Percentiles rank a stretch among this genome's conserved stretches.
These are phyloP conservation scores for Antennarius maculatus DNA, from an alignment of 2,797 vertebrate species.

Conservation along the genomic window DNA sequence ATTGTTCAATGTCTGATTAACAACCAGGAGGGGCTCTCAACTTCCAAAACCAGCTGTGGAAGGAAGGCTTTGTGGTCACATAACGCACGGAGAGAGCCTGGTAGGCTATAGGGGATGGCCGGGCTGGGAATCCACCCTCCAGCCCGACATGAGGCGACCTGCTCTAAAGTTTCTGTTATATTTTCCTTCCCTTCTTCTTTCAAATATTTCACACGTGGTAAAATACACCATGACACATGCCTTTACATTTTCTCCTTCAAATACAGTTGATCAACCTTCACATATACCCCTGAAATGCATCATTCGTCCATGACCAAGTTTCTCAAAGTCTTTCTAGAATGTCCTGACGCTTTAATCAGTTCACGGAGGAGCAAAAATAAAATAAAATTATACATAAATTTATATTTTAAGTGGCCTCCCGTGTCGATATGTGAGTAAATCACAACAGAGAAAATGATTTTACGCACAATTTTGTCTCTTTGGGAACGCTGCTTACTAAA, in stretches of 20 bases:
- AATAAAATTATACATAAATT: no score
- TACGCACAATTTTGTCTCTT: no score
- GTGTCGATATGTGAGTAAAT: no score
- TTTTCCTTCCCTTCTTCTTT: background rate
- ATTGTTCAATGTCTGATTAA: slow-evolving; percentile 74
- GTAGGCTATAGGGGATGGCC: slow-evolving; percentile 26
- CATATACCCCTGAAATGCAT: background rate
- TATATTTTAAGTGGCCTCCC: no score
- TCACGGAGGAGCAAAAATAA: no score
- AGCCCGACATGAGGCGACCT: slow-evolving; percentile 3
- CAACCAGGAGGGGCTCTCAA: slow-evolving; percentile 73
- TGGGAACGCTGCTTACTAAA: background rate
- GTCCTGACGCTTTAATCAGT: no score
- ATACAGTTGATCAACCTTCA: background rate
- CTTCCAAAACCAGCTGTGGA: slow-evolving; percentile 65
- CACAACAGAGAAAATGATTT: no score
- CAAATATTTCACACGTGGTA: background rate
- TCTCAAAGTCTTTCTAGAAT: background rate
- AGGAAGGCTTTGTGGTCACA: slow-evolving; percentile 34
- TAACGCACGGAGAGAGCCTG: slow-evolving; percentile 20
- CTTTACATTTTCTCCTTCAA: background rate
- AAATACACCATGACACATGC: background rate
- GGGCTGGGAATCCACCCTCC: slow-evolving; percentile 37
- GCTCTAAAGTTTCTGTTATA: background rate
- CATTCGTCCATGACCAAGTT: no score